phyloP scores from a whole-genome alignment of 2,888 invertebrate species.

The Polymixis lichenea region DNA sequence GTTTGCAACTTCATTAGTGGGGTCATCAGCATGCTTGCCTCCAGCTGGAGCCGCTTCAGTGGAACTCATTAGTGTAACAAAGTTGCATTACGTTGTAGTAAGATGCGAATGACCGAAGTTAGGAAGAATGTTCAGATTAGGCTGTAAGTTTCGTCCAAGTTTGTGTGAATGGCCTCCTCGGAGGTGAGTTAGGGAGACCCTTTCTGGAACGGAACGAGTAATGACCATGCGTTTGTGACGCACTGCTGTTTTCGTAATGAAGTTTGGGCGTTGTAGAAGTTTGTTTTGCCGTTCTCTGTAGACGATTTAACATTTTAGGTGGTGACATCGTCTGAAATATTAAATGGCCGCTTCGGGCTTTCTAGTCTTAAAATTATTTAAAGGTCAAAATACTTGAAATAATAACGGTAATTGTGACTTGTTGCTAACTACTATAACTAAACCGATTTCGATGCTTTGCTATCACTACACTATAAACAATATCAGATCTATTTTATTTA shows the following conservation, averaged over 20 bases:
- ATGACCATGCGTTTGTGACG: conserved; percentile 44
- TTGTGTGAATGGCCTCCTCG: conserved; percentile 48
- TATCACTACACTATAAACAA: not conserved
- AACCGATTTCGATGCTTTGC: no score
- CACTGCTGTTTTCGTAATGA: conserved; percentile 39
- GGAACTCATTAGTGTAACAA: conserved; percentile 60
- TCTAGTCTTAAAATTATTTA: not conserved
- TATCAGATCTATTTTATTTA: not conserved
- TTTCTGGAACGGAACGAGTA: conserved; percentile 43
- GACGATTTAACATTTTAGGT: conserved; percentile 1
- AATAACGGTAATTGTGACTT: not conserved
- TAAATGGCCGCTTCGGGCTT: not conserved
- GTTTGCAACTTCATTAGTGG: conserved; percentile 57
- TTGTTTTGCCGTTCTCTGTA: not conserved
- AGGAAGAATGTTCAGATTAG: conserved; percentile 61
- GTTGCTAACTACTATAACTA: no score
- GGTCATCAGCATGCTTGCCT: conserved; percentile 38
- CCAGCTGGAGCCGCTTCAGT: conserved; percentile 33
- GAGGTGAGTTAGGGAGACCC: conserved; percentile 48
- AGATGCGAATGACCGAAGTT: conserved; percentile 61
- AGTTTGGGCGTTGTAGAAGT: conserved; percentile 25
- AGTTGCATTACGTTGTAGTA: conserved; percentile 61
- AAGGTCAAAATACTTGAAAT: not conserved
- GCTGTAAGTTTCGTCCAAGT: conserved; percentile 48
- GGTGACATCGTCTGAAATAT: not conserved